A percentile compares a stretch with the other conserved stretches of the same genome.
These are phyloP conservation scores for Antechinus flavipes DNA, from an alignment of 2,113 vertebrate genomes.

Conservation along the genomic window DNA sequence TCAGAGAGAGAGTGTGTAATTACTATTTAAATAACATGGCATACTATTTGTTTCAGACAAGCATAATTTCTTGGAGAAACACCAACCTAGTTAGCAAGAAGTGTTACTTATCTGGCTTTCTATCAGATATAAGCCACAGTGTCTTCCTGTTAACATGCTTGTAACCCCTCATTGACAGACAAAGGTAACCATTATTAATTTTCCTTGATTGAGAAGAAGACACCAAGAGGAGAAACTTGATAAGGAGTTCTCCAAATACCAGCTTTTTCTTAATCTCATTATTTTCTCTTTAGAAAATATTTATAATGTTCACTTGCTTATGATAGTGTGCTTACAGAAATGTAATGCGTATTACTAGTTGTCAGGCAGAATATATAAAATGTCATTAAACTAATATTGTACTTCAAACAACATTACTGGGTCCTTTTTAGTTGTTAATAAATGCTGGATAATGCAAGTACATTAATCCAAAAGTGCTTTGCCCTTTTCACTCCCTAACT, in stretches of 20 bases:
- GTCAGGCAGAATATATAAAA: neutral
- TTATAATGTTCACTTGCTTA: neutral
- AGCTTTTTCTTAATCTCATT: constrained; percentile 15
- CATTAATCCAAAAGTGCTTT: neutral
- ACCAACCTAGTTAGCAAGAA: constrained; percentile 69
- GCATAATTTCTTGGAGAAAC: constrained; percentile 68
- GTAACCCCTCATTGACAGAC: constrained; percentile 45
- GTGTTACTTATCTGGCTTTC: constrained; percentile 65
- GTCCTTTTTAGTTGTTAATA: neutral
- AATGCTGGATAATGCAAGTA: neutral
- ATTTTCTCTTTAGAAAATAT: neutral
- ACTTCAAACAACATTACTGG: neutral
- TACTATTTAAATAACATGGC: constrained; percentile 49
- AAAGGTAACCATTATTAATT: constrained; percentile 61
- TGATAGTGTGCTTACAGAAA: neutral
- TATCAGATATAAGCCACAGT: constrained; percentile 78
- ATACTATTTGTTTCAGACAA: constrained; percentile 52
- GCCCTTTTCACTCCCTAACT: neutral
- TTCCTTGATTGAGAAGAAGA: constrained; percentile 66
- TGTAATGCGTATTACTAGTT: neutral
- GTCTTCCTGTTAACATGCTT: constrained; percentile 74
- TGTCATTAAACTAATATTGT: neutral
- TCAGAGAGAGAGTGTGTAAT: neutral
- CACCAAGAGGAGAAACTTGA: constrained; percentile 30
- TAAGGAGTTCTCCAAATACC: neutral